Base-by-base conservation (phyloP, 2,888 invertebrate genomes). In the Stramonita haemastoma region DNA sequence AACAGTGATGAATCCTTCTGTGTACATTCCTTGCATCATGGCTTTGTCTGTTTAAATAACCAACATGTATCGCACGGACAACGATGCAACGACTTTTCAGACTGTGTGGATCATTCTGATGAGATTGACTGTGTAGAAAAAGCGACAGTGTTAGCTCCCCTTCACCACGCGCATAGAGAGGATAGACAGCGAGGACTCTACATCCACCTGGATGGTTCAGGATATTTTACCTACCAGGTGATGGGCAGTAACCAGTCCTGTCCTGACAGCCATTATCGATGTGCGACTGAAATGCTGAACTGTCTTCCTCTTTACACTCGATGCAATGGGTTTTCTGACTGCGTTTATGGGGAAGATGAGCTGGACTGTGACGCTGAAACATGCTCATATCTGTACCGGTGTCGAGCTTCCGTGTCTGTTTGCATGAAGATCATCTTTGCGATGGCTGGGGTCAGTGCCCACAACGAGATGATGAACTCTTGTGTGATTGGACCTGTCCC, bases 371-470 rank as follows among this genome's bases (percentile, higher is more conserved):
- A 81, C 6, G 36, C 17, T 2, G 36, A 22, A 36, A 36, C 15
- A 8, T 81, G 81, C 36, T 19, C 34, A 22, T 15, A 17, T 19
- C 22, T 36, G 36, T 81, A 81, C 5, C 34, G 8, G 36, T 81
- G 81, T n/a, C 17, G 36, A 22, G 81, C 2, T 34, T 81, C 81
- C 19, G 36, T 6, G 36, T 81, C 22, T 81, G 81, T 81, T 15
- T 81, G 19, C 81, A 81, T n/a, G 36, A 11, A 34, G 34, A 36
- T 22, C 34, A 36, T 81, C 81, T 81, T 19, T 81, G 81, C 19
- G 81, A 81, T 36, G 81, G 81, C 36, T 81, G 81, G 81, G 81
- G 36, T 36, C 81, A 81, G 81, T 81, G 81, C 26, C 81, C 81
- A 19, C 81, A 81, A 36, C 36, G 36, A 8, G 81, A 81, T 36